phyloP scores from a whole-genome alignment of 2,888 invertebrate genomes.

The Drepanosiphum platanoidis region DNA sequence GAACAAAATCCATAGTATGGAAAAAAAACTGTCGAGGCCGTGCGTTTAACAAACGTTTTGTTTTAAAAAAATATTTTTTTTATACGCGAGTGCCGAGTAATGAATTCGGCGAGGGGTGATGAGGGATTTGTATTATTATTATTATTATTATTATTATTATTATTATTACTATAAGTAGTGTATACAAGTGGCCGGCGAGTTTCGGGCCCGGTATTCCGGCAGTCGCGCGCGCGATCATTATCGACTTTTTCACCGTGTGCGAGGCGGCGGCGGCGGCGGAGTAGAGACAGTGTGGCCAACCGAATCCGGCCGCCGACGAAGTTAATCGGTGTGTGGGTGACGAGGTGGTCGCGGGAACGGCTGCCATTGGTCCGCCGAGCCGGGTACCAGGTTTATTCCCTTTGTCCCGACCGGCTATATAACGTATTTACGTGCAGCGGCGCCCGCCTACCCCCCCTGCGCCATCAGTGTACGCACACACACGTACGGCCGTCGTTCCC shows the following conservation, averaged over 20 bases:
- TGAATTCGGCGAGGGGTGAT: no score
- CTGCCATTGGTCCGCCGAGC: slow-evolving; percentile 39
- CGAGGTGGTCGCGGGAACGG: slow-evolving; percentile 59
- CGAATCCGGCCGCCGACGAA: background rate
- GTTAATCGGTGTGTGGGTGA: background rate
- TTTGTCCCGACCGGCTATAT: slow-evolving; percentile 52
- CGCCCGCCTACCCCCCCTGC: background rate
- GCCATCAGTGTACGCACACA: slow-evolving; percentile 4
- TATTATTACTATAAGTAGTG: background rate
- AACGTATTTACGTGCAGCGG: slow-evolving; percentile 52
- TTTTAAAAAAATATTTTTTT: no score
- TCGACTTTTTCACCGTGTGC: slow-evolving; percentile 44
- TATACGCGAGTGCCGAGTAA: no score
- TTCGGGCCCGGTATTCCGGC: background rate
- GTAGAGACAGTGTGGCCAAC: slow-evolving; percentile 33
- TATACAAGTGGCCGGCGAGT: background rate
- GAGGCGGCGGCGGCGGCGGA: background rate
- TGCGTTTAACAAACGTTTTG: background rate
- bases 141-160: background rate
- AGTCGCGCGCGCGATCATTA: slow-evolving; percentile 31
- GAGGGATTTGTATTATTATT: background rate
- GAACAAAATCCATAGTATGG: no score
- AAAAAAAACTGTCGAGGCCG: no score
- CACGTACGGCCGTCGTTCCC: slow-evolving; percentile 32
- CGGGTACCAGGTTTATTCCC: slow-evolving; percentile 34